Conservation (phyloP, 2,113 vertebrate genomes). For the Malurus alboscapulatus region DNA sequence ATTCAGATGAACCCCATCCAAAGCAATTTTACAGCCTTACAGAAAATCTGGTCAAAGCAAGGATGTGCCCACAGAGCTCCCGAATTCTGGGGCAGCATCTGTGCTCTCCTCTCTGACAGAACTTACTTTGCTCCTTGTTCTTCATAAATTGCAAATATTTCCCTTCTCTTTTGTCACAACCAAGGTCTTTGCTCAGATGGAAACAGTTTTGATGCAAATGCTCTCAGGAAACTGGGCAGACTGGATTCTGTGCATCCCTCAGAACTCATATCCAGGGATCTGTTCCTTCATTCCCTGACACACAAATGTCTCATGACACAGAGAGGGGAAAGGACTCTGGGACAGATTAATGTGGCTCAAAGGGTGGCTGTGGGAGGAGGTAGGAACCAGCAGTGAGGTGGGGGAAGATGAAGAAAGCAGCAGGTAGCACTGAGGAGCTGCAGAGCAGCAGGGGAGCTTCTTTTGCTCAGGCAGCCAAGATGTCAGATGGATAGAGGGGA, state of each 20-base stretch:
- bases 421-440: conserved; percentile 17
- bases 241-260: not conserved
- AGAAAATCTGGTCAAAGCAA: not conserved
- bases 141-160: not conserved
- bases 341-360: not conserved
- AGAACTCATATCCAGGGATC: not conserved
- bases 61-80: not conserved
- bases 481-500: not conserved
- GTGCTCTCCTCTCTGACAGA: not conserved
- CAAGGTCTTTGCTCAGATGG: not conserved
- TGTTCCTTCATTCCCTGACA: not conserved
- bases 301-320: not conserved
- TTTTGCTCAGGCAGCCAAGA: conserved; percentile 15
- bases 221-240: not conserved
- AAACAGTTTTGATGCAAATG: not conserved
- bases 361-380: not conserved
- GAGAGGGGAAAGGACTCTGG: not conserved
- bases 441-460: not conserved
- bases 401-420: conserved; percentile 47
- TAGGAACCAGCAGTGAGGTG: not conserved
- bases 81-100: not conserved
- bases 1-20: not conserved
- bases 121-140: not conserved
- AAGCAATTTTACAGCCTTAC: not conserved
- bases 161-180: not conserved